These are phyloP conservation scores for Lagorchestes hirsutus DNA, from an alignment of 2,797 vertebrate species.

Conservation along the genomic window DNA sequence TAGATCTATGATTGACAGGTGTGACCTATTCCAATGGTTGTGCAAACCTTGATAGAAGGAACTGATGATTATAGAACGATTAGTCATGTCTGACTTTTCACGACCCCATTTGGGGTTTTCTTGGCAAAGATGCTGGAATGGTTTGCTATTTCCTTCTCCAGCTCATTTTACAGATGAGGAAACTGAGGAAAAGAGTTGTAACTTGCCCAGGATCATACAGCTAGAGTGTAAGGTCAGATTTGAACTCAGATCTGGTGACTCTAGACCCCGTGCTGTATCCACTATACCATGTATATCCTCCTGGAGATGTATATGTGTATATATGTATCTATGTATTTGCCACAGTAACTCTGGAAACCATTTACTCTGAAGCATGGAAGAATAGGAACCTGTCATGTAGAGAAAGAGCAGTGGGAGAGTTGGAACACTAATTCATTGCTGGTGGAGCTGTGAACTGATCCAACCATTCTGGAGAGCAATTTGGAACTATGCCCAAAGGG, in stretches of 20 bases:
- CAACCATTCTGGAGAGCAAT: too few species aligned
- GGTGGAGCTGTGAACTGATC: too few species aligned
- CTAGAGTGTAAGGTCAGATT: neutral
- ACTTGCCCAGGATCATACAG: neutral
- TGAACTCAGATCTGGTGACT: neutral
- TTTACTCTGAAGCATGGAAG: too few species aligned
- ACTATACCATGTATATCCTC: neutral
- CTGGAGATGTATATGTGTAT: too few species aligned
- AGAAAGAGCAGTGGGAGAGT: too few species aligned
- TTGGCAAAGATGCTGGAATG: neutral
- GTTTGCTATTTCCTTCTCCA: neutral
- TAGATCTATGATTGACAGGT: neutral
- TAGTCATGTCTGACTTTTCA: neutral
- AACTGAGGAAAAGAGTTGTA: neutral
- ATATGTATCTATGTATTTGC: too few species aligned
- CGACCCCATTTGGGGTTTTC: neutral
- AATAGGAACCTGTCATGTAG: too few species aligned
- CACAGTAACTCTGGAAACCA: too few species aligned
- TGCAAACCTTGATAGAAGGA: neutral
- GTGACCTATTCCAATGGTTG: neutral
- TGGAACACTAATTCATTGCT: too few species aligned
- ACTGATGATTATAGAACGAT: neutral
- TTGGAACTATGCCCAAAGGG: too few species aligned
- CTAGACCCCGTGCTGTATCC: neutral
- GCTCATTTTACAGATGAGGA: neutral